Evolutionary conservation across 2,888 invertebrate species (phyloP), one percentile per base, ranked within the genome.

Genomic region (Xylota sylvarum): DNA sequence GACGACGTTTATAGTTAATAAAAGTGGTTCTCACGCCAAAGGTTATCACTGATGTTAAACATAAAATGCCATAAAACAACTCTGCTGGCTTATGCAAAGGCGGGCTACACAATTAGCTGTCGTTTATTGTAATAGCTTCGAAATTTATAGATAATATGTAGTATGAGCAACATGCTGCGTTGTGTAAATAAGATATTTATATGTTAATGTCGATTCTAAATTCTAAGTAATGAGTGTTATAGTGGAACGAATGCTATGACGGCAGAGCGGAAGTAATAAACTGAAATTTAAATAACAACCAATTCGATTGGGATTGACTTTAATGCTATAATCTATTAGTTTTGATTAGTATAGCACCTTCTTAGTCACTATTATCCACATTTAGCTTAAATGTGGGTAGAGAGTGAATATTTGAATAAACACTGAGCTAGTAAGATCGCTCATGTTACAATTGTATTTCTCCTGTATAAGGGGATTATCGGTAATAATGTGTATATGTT

Each of bases 191-290:
- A 30, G 30, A 23, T 10, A 55, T 30, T 55, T 27, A 4, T 50
- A 50, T 50, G 50, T 23, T 55, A 55, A 55, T 55, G 0, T 50
- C 50, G 50, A 27, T 12, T 55, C n/a, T 23, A 40, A 60, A 58
- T 23, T 23, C 23, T 40, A 40, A 60, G 40, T 58, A 35, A 56
- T 56, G 56, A 19, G 32, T 40, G 60, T 12, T 60, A 60, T n/a
- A 14, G 43, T 6, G 2, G 1, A 43, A 14, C 43, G 14, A 43
- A 14, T 14, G 4, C 6, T 14, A 43, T 43, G 12, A 14, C 1
- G 14, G 43, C 14, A 6, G 14, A 14, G 5, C 43, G 43, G 43
- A 43, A 43, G 43, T 14, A 43, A 14, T 43, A 43, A 43, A 43
- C 6, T 14, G 43, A 14, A 6, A 43, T 43, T 43, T 43, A 14